These are phyloP conservation scores for Phoebastria nigripes DNA, from an alignment of 2,797 vertebrate species.

Conservation along the genomic window DNA sequence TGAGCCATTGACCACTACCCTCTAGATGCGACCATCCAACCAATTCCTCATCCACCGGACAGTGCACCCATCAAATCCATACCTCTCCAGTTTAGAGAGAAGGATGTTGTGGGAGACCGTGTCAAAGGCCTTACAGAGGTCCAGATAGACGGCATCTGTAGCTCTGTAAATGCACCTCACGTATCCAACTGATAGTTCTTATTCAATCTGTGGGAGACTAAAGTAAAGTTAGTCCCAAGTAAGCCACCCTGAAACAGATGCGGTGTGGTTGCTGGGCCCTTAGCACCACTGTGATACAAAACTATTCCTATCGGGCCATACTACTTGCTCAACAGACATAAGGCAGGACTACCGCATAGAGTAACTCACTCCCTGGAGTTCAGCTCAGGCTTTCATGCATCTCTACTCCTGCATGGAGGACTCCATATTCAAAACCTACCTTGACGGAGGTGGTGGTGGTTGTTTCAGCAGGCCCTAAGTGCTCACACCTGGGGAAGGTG, in stretches of 20 bases:
- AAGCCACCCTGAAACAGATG: neutral
- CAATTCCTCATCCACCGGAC: too few species aligned
- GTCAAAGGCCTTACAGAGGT: too few species aligned
- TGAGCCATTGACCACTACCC: too few species aligned
- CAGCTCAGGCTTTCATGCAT: neutral
- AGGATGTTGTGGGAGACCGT: too few species aligned
- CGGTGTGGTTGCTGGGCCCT: neutral
- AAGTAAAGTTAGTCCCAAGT: neutral
- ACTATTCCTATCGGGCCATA: rapidly evolving
- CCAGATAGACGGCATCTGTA: too few species aligned
- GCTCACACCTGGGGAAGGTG: neutral
- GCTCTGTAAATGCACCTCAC: neutral
- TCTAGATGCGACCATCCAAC: too few species aligned
- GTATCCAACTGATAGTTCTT: neutral
- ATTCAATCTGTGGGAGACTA: neutral
- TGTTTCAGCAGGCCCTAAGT: neutral
- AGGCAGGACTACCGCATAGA: neutral
- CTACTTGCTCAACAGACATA: neutral
- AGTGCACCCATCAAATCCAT: too few species aligned
- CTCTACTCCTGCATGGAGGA: neutral
- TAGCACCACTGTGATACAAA: neutral
- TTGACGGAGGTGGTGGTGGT: neutral
- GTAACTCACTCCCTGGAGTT: neutral
- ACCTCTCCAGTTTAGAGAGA: too few species aligned
- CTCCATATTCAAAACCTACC: neutral